Base-by-base conservation (phyloP, 2,113 vertebrate species). In the Hippocampus abdominalis region DNA sequence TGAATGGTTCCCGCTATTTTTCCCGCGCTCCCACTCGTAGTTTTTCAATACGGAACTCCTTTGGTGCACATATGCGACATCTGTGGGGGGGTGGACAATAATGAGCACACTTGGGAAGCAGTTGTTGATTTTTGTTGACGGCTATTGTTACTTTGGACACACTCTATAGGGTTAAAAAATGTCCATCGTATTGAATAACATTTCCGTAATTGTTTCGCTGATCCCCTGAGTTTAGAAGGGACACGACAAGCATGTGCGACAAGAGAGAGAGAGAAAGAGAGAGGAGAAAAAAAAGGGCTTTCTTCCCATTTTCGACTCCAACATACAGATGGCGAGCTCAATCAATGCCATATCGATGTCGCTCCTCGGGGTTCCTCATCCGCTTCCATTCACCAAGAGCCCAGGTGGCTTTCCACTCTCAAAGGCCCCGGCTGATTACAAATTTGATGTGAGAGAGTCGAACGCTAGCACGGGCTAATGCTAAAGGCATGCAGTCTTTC, bases 291-390 rank as follows among this genome's bases (percentile, higher is more conserved):
- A 76, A 48, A 69, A 66, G 68, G 71, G 40, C 70, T 75, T 76
- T 78, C 40, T 56, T 40, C 46, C 60, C 62, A 79, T 62, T 48
- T 74, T 76, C 70, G 64, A 39, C 69, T 80, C 71, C 70, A 86
- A 81, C 75, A 79, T 70, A 78, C 76, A 84, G 82, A 89, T 81
- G 87, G 78, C 46, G 53, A 75, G 77, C 68, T 88, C 81, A 82
- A 88, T 93, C 91, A 80, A 91, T 90, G 75, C 63, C 72, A 91
- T 36, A 36, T 92, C 82, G 90, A 91, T 69, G 64, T 3, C 39
- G 62, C 84, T 78, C 84, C 83, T 81, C 18, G 49, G 72, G 11
- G 77, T 70, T 69, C 68, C 75, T 66, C 39, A 83, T 77, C 77
- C 65, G 23, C 39, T 27, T 78, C 75, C 75, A 82, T 85, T 83